These are phyloP conservation scores for Phalacrocorax aristotelis DNA, from an alignment of 2,113 vertebrate genomes.

Conservation along the genomic window DNA sequence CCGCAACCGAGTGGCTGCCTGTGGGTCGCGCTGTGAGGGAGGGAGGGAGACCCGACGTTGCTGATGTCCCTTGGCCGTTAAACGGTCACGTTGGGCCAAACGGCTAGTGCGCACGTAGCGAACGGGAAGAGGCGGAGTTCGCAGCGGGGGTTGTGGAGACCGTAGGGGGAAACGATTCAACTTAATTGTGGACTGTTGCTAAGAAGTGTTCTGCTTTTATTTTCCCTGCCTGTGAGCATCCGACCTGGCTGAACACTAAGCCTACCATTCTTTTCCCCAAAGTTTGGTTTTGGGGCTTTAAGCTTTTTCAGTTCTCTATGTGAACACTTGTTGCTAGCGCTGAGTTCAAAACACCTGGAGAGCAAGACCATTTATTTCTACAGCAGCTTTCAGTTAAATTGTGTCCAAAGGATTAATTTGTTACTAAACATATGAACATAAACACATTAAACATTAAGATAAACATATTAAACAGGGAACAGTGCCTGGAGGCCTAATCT, in stretches of 20 bases:
- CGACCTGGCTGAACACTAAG: neutral
- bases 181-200: no score
- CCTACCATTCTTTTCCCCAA: fast-evolving
- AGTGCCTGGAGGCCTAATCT: neutral
- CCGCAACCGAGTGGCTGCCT: neutral
- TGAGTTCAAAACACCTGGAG: fast-evolving
- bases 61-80: no score
- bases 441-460: neutral
- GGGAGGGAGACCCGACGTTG: no score
- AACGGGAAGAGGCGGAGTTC: neutral
- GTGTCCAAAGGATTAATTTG: neutral
- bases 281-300: neutral
- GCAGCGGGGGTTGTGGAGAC: neutral
- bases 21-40: neutral
- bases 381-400: neutral
- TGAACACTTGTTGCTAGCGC: neutral
- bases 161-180: neutral
- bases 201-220: no score
- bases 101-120: no score
- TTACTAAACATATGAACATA: neutral
- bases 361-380: neutral
- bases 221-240: neutral
- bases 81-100: no score
- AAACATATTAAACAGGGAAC: neutral
- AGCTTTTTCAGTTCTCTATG: neutral